Conservation (phyloP, 2,797 vertebrate species). For the Telmatherina bonti region DNA sequence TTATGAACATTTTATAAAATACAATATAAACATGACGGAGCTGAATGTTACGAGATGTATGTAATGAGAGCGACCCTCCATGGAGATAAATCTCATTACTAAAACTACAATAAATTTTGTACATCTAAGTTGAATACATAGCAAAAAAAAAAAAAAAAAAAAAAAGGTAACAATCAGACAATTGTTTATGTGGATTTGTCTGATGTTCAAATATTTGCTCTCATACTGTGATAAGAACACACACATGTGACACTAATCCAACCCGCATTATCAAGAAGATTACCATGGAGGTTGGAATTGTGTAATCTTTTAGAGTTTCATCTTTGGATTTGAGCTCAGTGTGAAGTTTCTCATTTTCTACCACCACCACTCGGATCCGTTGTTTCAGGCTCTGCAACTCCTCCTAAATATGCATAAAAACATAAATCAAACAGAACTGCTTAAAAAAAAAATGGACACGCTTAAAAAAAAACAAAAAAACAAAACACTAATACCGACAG, state of each 20-base stretch:
- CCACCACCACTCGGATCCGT: constrained; percentile 83
- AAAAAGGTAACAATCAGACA: not conserved
- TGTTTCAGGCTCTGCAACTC: constrained; percentile 89
- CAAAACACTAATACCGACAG: not conserved
- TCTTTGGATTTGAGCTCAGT: constrained; percentile 84
- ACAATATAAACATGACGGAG: no score
- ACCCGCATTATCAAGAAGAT: no score
- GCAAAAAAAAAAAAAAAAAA: not conserved
- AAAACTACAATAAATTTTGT: not conserved
- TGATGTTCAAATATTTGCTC: not conserved
- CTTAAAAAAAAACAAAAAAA: not conserved
- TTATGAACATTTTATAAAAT: no score
- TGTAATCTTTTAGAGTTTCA: constrained; percentile 82
- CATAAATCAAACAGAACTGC: not conserved
- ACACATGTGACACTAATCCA: no score
- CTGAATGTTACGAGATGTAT: no score
- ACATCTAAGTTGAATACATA: no score
- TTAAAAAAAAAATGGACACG: constrained; percentile 4
- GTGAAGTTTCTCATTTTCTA: constrained; percentile 91
- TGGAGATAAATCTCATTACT: not conserved
- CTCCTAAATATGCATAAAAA: constrained; percentile 79
- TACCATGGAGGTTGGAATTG: constrained; percentile 82
- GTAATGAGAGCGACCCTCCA: no score
- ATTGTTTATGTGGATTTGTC: not conserved
- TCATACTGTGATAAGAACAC: not conserved